These are phyloP conservation scores for Lacerta agilis DNA, from an alignment of 2,797 vertebrate genomes.

Conservation along the genomic window DNA sequence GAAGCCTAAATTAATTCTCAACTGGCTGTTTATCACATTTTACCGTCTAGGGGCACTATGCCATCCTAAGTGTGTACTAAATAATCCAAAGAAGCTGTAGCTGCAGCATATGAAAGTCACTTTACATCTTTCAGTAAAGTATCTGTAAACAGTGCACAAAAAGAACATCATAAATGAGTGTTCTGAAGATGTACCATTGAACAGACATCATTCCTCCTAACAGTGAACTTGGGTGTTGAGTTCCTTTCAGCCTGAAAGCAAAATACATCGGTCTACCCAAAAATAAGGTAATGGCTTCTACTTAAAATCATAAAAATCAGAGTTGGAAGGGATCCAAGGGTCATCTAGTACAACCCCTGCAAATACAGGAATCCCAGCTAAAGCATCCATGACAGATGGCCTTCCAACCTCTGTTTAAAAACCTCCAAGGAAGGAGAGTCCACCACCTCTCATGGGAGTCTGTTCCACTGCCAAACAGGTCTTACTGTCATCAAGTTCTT, in stretches of 20 bases:
- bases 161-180: not conserved
- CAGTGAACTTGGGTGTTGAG: not conserved
- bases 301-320: too few relatives aligned
- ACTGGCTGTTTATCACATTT: slow-evolving; percentile 22
- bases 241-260: not conserved
- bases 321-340: too few relatives aligned
- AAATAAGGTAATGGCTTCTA: not conserved
- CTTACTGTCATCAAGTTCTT: too few relatives aligned
- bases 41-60: slow-evolving; percentile 25
- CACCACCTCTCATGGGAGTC: too few relatives aligned
- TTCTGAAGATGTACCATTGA: not conserved
- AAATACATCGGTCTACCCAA: not conserved
- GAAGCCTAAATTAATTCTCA: slow-evolving; percentile 59
- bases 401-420: too few relatives aligned
- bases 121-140: not conserved
- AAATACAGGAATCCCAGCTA: too few relatives aligned
- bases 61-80: slow-evolving; percentile 9
- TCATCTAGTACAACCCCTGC: too few relatives aligned
- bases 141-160: not conserved
- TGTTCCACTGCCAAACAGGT: too few relatives aligned
- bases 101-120: not conserved
- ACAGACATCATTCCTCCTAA: not conserved
- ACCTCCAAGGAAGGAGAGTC: too few relatives aligned
- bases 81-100: accelerated
- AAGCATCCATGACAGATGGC: too few relatives aligned